These are phyloP conservation scores for Podarcis raffonei DNA, from an alignment of 2,113 vertebrate species.

Conservation along the genomic window DNA sequence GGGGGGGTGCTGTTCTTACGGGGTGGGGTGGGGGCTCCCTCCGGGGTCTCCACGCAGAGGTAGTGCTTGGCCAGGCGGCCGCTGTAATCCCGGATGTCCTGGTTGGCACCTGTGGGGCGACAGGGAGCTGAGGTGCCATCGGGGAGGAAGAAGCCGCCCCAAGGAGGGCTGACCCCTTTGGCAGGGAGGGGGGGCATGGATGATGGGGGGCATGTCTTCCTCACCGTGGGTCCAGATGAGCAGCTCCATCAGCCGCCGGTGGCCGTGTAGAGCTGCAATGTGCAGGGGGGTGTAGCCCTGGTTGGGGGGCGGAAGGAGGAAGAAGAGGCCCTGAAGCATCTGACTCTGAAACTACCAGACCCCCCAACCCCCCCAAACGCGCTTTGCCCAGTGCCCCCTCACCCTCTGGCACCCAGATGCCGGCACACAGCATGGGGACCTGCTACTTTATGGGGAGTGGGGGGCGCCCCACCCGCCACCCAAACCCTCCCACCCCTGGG, in stretches of 20 bases:
- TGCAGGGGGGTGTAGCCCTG: conserved; percentile 84
- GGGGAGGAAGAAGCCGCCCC: neutral
- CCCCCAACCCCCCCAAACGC: neutral
- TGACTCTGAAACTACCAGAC: neutral
- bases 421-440: too few species aligned
- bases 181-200: too few species aligned
- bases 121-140: neutral
- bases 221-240: conserved; percentile 77
- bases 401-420: too few species aligned
- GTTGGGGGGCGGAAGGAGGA: neutral
- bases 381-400: too few species aligned
- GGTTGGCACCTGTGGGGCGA: conserved; percentile 73
- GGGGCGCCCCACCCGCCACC: too few species aligned
- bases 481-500: too few species aligned
- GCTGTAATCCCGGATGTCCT: conserved; percentile 81
- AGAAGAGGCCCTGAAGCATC: neutral
- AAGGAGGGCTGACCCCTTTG: neutral
- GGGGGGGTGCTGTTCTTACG: conserved; percentile 58
- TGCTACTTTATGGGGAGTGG: too few species aligned
- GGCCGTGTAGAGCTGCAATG: conserved; percentile 81
- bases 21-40: conserved; percentile 56
- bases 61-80: conserved; percentile 78
- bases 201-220: neutral
- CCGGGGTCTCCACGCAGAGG: conserved; percentile 59
- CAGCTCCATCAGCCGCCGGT: conserved; percentile 76